phyloP scores from a whole-genome alignment of 2,797 vertebrate genomes.

The Danionella dracula region DNA sequence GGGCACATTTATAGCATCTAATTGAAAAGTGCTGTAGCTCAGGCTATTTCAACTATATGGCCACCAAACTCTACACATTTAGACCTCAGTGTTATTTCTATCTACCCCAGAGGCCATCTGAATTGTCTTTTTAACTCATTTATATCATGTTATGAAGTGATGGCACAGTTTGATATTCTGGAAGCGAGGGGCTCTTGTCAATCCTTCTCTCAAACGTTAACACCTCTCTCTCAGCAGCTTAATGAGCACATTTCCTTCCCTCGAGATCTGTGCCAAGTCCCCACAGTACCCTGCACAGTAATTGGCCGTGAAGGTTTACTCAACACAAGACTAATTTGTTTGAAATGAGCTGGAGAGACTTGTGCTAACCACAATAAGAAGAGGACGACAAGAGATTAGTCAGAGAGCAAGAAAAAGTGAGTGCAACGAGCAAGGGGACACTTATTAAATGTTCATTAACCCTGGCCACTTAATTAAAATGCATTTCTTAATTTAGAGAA shows the following conservation, averaged over 20 bases:
- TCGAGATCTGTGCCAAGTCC: neutral
- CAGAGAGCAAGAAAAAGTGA: neutral
- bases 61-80: no score
- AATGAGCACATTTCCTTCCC: conserved; percentile 27
- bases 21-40: no score
- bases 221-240: conserved; percentile 2
- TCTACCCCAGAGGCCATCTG: no score
- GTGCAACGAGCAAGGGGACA: neutral
- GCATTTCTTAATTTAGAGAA: neutral
- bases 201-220: conserved; percentile 1
- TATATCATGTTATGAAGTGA: neutral
- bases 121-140: neutral
- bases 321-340: conserved; percentile 45
- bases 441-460: conserved; percentile 4
- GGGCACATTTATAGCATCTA: no score
- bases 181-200: neutral
- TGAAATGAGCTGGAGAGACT: conserved; percentile 47
- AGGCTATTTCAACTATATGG: no score
- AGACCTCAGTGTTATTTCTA: no score
- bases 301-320: conserved; percentile 42
- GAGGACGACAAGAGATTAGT: neutral
- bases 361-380: conserved; percentile 23
- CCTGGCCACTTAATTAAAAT: neutral
- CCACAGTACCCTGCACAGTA: conserved; percentile 25
- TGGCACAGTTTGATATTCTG: neutral